phyloP scores from a whole-genome alignment of 2,888 invertebrate genomes.

The Lithophane leautieri region DNA sequence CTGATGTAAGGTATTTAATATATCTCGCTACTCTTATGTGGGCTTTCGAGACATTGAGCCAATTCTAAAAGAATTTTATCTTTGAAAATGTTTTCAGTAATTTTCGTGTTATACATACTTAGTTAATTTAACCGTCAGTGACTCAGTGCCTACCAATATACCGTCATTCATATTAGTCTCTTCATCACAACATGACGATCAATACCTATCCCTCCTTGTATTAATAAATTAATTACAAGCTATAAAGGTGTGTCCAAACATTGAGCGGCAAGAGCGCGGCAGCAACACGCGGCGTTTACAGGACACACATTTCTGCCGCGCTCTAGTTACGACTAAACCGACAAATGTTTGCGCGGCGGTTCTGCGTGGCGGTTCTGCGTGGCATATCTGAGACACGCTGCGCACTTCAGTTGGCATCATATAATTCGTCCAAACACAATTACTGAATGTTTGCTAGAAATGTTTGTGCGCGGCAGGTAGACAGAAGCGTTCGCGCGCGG shows the following conservation, averaged over 20 bases:
- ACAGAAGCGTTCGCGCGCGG: too few species aligned
- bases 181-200: background rate
- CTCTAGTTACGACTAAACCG: too few species aligned
- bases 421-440: too few species aligned
- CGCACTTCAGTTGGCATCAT: too few species aligned
- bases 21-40: slow-evolving; percentile 6
- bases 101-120: background rate
- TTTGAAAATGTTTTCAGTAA: slow-evolving; percentile 9
- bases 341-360: too few species aligned
- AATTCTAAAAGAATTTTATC: slow-evolving; percentile 20
- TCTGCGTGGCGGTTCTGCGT: too few species aligned
- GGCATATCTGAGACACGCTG: too few species aligned
- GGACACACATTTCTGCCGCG: too few species aligned
- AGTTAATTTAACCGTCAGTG: background rate
- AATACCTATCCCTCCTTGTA: background rate
- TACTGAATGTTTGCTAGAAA: too few species aligned
- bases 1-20: slow-evolving; percentile 38
- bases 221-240: slow-evolving; percentile 10
- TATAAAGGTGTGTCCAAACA: background rate
- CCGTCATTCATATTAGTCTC: slow-evolving; percentile 15
- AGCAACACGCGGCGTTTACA: too few species aligned
- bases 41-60: slow-evolving; percentile 18
- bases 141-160: background rate
- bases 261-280: too few species aligned
- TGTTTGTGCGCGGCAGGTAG: too few species aligned